Evolutionary conservation across 2,797 vertebrate genomes (phyloP).

Genomic region (Phrynocephalus forsythii): DNA sequence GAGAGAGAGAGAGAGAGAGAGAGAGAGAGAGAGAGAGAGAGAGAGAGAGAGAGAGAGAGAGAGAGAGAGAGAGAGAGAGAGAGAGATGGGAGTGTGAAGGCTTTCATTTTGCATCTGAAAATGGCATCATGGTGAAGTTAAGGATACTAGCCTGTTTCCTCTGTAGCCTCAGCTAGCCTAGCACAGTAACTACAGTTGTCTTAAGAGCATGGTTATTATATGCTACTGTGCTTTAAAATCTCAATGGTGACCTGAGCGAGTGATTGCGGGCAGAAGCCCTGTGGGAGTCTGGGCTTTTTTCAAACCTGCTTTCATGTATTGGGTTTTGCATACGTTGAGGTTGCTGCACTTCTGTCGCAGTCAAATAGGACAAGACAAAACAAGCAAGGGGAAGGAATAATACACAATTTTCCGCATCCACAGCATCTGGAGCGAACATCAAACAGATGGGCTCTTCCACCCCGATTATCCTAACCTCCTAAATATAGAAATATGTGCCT

Average conservation of each 20-base stretch:
- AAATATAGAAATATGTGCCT: conserved; percentile 83
- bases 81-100: neutral
- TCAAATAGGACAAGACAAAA: conserved; percentile 63
- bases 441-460: conserved; percentile 88
- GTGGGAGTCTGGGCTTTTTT: neutral
- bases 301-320: conserved; percentile 29
- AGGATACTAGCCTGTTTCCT: conserved; percentile 4
- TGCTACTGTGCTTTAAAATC: neutral
- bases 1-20: no score
- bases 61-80: neutral
- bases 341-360: conserved; percentile 52
- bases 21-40: no score
- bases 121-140: neutral
- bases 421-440: conserved; percentile 81
- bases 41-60: no score
- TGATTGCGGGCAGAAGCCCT: conserved; percentile 29
- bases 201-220: neutral
- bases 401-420: conserved; percentile 75
- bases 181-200: neutral
- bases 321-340: neutral
- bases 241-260: neutral
- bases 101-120: neutral
- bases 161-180: neutral
- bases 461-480: conserved; percentile 83
- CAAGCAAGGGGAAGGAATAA: conserved; percentile 71